Base-by-base conservation (phyloP, 2,797 vertebrate species). In the Enteromius unitaeniatus region DNA sequence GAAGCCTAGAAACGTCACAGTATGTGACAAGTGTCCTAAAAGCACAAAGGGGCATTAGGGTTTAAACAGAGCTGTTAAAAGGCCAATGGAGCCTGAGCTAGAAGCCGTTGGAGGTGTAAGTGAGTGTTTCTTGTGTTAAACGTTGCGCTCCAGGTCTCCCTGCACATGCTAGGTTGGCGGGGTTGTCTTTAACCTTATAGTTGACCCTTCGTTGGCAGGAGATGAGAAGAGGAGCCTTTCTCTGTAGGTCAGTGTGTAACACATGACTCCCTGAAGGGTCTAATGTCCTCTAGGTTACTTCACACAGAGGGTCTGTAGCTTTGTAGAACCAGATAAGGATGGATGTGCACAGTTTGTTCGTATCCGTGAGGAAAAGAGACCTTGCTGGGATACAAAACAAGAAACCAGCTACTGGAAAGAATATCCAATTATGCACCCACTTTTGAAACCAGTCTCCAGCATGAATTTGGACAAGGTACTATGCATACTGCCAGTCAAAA, bases 51-150 rank as follows among this genome's bases (percentile, higher is more conserved):
- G 47, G 49, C 37, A 69, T 69, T 7, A 23, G 64, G 21, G 42
- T 49, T 67, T 76, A 68, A 82, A 68, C 23, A 0, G 15, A 53
- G 49, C 47, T 31, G 49, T 83, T 77, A 83, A 67, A 77, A 77
- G 34, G 58, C 21, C 65, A 65, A 5, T 13, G 28, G 45, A 72
- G 58, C 47, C 45, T 42, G 19, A 64, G 55, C 47, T 65, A 73
- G 55, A 42, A 78, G 74, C 74, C 28, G 6, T 42, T 45, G 34
- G 31, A 78, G 53, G 75, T 72, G 58, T 49, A 58, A 79, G 55
- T 45, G n/a, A 79, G 62, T 23, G 31, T 72, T 51, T 76, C 81
- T 83, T 15, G 62, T 76, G 62, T 67, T 68, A 79, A 86, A 81
- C 45, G n/a, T 45, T 65, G 21, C 13, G 64, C 64, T 69, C 37